Percentiles rank a stretch among this genome's conserved stretches.
Conservation (phyloP, 2,113 vertebrate genomes). For the Mesembrinibis cayennensis region DNA sequence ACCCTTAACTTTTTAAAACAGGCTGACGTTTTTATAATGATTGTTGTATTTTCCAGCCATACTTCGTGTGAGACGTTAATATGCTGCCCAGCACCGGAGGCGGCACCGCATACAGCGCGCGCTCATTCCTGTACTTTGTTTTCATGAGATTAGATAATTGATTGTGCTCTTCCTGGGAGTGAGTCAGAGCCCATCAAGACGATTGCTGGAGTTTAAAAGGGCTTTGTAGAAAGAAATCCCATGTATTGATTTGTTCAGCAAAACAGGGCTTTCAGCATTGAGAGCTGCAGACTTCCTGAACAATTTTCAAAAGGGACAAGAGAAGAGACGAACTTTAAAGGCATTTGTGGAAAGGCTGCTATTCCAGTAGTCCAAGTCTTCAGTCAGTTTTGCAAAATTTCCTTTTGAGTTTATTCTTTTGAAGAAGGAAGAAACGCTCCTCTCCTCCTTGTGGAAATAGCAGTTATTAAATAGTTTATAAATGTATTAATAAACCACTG, state of each 20-base stretch:
- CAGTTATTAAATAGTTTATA: not conserved
- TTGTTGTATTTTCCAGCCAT: fast-evolving
- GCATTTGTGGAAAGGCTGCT: not conserved
- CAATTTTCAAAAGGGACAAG: not conserved
- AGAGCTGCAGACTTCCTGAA: not conserved
- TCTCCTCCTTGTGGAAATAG: not conserved
- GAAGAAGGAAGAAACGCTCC: not conserved
- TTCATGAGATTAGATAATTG: not conserved
- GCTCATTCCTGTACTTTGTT: not conserved
- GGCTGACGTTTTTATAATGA: not conserved
- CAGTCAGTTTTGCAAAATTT: not conserved
- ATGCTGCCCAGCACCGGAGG: not conserved
- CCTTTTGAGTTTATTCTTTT: not conserved
- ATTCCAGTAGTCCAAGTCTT: not conserved
- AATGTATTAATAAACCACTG: not conserved
- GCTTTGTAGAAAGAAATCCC: not conserved
- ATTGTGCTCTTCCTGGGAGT: not conserved
- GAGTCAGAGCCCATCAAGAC: not conserved
- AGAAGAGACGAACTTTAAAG: not conserved
- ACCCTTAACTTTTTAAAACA: fast-evolving
- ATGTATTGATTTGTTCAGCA: not conserved
- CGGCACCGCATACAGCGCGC: fast-evolving
- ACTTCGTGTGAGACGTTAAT: fast-evolving
- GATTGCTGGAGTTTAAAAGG: not conserved
- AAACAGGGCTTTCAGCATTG: not conserved